Percentiles rank a stretch among this genome's conserved stretches.
These are phyloP conservation scores for Rousettus leschenaultii DNA, from an alignment of 2,113 vertebrate species.

Conservation along the genomic window DNA sequence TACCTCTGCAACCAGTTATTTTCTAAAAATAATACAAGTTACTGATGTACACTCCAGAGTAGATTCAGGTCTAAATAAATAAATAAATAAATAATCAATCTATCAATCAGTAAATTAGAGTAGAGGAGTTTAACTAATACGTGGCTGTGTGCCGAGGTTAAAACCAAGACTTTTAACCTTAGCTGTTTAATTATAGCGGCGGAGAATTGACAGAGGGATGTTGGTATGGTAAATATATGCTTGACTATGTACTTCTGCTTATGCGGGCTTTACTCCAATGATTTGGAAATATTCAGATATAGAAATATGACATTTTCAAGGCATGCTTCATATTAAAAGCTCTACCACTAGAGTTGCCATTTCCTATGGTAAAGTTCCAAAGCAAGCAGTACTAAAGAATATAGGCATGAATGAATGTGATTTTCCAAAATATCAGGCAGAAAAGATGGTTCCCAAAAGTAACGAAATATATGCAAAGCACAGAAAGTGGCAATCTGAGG, in stretches of 20 bases:
- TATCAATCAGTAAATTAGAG: neutral
- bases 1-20: neutral
- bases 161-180: neutral
- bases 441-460: neutral
- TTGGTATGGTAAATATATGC: neutral
- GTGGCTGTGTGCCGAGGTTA: neutral
- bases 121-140: neutral
- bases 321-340: neutral
- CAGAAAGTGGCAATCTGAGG: neutral
- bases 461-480: neutral
- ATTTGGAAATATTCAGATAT: neutral
- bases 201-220: neutral
- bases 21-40: neutral
- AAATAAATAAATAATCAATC: neutral
- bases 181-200: neutral
- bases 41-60: neutral
- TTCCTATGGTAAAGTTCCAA: neutral
- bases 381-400: neutral
- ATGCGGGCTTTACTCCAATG: neutral
- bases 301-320: neutral
- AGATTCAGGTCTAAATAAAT: neutral
- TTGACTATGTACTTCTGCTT: neutral
- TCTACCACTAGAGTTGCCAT: neutral
- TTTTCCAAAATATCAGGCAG: neutral
- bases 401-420: neutral